These are phyloP conservation scores for Clavelina lepadiformis DNA, from an alignment of 23 tunicate genomes.

Conservation along the genomic window DNA sequence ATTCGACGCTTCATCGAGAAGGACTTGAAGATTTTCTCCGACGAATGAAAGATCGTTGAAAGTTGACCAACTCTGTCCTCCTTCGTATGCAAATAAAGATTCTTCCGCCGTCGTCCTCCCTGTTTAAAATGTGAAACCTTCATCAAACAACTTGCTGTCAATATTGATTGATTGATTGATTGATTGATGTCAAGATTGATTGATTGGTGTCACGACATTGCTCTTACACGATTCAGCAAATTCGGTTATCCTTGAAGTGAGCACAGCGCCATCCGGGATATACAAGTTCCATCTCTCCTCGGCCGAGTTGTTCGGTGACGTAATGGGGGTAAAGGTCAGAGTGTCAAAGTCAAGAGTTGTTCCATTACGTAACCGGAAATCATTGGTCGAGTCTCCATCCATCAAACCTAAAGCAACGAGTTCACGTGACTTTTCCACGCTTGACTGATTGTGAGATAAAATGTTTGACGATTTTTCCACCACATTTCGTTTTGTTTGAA, in stretches of 20 bases:
- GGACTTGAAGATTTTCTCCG: slow-evolving; percentile 22
- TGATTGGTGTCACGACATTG: too few relatives aligned
- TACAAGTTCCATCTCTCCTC: slow-evolving; percentile 65
- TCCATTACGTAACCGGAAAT: slow-evolving; percentile 61
- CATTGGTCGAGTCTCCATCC: slow-evolving; percentile 26
- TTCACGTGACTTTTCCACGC: too few relatives aligned
- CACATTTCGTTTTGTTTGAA: too few relatives aligned
- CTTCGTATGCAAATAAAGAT: slow-evolving; percentile 36
- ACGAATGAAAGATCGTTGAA: slow-evolving; percentile 27
- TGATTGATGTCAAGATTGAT: not conserved
- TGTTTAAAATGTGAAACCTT: not conserved
- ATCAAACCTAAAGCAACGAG: too few relatives aligned
- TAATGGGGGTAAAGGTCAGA: slow-evolving; percentile 18
- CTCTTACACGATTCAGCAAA: slow-evolving; percentile 85
- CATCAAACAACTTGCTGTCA: not conserved
- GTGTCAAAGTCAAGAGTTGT: slow-evolving; percentile 20
- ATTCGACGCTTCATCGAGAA: slow-evolving; percentile 27
- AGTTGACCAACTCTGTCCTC: slow-evolving; percentile 20
- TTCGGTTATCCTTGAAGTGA: slow-evolving; percentile 19
- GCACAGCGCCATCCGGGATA: slow-evolving; percentile 37
- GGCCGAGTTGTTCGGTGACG: slow-evolving; percentile 1
- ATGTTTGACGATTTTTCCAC: too few relatives aligned
- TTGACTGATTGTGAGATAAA: too few relatives aligned
- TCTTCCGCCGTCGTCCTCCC: slow-evolving; percentile 48
- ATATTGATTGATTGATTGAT: not conserved